Percentiles rank a stretch among this genome's conserved stretches.
These are phyloP conservation scores for Leptopilina drosophilae DNA, from an alignment of 2,888 invertebrate genomes.

Conservation along the genomic window DNA sequence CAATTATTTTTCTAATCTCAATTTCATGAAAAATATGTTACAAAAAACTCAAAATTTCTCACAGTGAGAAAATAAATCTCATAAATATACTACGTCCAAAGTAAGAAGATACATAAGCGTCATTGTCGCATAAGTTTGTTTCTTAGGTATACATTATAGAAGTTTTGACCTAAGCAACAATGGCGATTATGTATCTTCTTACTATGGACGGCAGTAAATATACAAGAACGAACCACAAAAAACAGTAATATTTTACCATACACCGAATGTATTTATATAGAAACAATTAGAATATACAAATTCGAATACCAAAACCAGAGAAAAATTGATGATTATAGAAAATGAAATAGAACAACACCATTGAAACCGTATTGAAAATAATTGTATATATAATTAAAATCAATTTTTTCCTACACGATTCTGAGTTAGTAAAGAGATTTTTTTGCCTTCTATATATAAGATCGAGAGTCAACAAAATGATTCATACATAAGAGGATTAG, in stretches of 20 bases:
- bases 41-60: too few relatives aligned
- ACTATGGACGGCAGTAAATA: too few relatives aligned
- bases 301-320: slow-evolving; percentile 1
- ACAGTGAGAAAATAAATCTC: neutral
- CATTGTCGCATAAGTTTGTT: too few relatives aligned
- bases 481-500: neutral
- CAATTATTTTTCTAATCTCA: slow-evolving; percentile 48
- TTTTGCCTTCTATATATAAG: neutral
- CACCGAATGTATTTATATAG: slow-evolving; percentile 23
- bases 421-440: neutral
- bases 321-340: neutral
- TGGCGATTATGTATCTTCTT: too few relatives aligned
- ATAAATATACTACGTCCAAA: neutral
- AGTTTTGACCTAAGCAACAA: too few relatives aligned
- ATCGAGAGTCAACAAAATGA: neutral
- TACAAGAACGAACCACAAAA: slow-evolving; percentile 4
- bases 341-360: neutral
- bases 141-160: too few relatives aligned
- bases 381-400: neutral
- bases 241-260: slow-evolving; percentile 31
- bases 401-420: neutral
- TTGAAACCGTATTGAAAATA: neutral
- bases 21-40: neutral
- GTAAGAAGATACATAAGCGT: too few relatives aligned
- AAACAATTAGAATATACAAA: neutral